Conservation (phyloP, 2,797 vertebrate species). For the Macropus fuliginosus region DNA sequence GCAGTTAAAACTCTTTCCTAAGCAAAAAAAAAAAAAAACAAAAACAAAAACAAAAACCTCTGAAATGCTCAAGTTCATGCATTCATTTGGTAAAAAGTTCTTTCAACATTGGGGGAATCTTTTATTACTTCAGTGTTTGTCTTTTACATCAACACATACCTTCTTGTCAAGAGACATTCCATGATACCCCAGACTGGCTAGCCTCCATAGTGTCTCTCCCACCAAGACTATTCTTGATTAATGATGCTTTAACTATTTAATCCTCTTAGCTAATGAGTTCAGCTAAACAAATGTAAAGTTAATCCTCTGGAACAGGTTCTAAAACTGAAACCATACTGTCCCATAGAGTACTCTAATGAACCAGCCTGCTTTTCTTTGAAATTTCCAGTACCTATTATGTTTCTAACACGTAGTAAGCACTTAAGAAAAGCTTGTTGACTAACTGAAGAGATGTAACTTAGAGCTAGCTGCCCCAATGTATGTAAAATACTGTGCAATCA, state of each 20-base stretch:
- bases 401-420: background rate
- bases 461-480: background rate
- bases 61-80: background rate
- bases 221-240: background rate
- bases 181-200: background rate
- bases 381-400: background rate
- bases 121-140: background rate
- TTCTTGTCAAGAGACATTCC: background rate
- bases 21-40: background rate
- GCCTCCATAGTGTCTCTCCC: rapidly evolving
- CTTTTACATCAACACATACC: background rate
- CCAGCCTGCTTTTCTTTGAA: background rate
- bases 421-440: background rate
- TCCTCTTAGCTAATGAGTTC: constrained; percentile 29
- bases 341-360: constrained; percentile 9
- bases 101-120: constrained; percentile 9
- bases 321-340: background rate
- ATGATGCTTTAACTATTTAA: constrained; percentile 33
- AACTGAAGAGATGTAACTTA: background rate
- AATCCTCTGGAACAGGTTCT: constrained; percentile 20
- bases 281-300: constrained; percentile 27
- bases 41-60: background rate
- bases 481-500: background rate
- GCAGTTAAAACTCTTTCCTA: background rate
- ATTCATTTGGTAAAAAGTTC: constrained; percentile 24